phyloP scores from a whole-genome alignment of 2,113 vertebrate species.

The Serinus canaria region DNA sequence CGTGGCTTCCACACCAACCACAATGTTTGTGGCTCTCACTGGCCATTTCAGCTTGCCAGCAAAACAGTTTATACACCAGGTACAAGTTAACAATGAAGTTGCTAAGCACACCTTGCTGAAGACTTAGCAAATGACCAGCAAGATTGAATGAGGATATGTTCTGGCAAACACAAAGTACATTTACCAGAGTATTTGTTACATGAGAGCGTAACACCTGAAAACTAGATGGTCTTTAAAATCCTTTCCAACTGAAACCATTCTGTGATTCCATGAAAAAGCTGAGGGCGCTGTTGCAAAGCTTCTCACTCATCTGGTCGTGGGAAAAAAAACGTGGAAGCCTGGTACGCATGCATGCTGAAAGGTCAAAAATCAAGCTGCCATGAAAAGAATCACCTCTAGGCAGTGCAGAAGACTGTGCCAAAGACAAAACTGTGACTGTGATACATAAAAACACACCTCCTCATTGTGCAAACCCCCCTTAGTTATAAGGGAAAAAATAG shows the following conservation, averaged over 20 bases:
- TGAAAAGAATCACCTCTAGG: background rate
- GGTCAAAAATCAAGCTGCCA: background rate
- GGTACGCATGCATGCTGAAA: fast-evolving
- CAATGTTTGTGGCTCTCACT: fast-evolving
- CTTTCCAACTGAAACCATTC: background rate
- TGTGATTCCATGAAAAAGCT: background rate
- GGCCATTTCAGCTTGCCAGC: background rate
- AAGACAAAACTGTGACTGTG: background rate
- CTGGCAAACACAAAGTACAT: background rate
- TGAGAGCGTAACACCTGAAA: background rate
- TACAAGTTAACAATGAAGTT: background rate
- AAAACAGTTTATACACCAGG: background rate
- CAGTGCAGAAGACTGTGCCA: background rate
- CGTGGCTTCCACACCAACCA: fast-evolving
- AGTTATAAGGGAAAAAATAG: background rate
- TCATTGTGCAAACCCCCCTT: fast-evolving
- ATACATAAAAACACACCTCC: background rate
- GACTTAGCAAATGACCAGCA: background rate
- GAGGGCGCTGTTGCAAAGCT: background rate
- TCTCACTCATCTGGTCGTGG: fast-evolving
- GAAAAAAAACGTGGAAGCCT: background rate
- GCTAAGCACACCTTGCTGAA: background rate
- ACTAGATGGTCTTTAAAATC: background rate
- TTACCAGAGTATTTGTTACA: background rate
- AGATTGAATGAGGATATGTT: background rate